Evolutionary conservation across 2,797 vertebrate genomes (phyloP), one percentile per base, ranked within the genome.

Genomic region (Florisuga fusca): DNA sequence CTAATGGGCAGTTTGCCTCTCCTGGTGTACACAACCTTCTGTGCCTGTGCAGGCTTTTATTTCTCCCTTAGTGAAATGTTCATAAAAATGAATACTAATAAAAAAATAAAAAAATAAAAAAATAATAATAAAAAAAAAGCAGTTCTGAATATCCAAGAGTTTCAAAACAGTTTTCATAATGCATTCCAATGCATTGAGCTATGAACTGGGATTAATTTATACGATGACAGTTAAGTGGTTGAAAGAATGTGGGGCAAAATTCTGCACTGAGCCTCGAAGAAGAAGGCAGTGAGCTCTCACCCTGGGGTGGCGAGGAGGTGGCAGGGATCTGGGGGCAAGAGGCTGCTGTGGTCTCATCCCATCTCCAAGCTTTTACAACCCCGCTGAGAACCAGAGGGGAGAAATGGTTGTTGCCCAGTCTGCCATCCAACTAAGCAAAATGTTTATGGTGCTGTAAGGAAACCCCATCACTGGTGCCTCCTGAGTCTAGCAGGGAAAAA

Each of bases 121-220:
- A 15, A 41, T 66, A 46, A 22, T 8, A 80, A 68, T 77, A 74
- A 64, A 36, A 57, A 36, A 58, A n/a, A 15, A 41, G 13, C 1
- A 48, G 8, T 84, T 91, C 43, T 69, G 55, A 73, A 59, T 86
- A 84, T 67, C 62, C 59, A 94, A 1, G 66, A 75, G 50, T 72
- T 94, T 80, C 48, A 80, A 83, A 95, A 41, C 34, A 58, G 27
- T 95, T 96, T 91, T 88, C 66, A 69, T 81, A 73, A 63, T 78
- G 61, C 86, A 72, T 93, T 90, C 68, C 75, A 66, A 64, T 69
- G 51, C 83, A 73, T 12, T 93, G 67, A 90, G 71, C 69, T 96
- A 67, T 90, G 76, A 89, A 92, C 69, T 86, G 51, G 38, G 18
- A 78, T 91, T 86, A 81, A 81, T 92, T 50, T 91, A 41, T 63